Evolutionary conservation across 1,140 invertebrate genomes (phyloP).

Genomic region (Streblospio benedicti): DNA sequence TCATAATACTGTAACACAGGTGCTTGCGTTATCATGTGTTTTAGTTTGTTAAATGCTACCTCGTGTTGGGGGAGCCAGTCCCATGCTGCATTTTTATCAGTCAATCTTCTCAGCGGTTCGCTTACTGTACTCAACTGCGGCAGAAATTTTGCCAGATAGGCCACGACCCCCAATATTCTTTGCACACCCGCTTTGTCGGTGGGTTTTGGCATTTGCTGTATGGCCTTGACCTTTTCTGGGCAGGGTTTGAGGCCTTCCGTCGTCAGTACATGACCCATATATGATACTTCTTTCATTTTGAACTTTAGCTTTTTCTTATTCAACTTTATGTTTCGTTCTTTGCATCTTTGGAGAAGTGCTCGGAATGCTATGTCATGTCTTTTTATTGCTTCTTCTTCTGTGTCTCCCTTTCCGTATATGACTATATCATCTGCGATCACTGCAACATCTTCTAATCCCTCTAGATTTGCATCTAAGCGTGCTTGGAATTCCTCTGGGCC

Average conservation of each 20-base stretch:
- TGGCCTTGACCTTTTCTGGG: no score
- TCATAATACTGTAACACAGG: not conserved
- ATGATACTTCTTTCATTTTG: not conserved
- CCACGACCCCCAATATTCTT: not conserved
- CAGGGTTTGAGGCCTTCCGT: not conserved
- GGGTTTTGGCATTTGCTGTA: constrained; percentile 25
- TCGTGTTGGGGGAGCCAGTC: not conserved
- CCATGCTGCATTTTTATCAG: not conserved
- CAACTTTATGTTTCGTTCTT: constrained; percentile 1
- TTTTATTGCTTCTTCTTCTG: not conserved
- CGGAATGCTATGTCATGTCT: constrained; percentile 2
- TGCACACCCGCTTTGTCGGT: constrained; percentile 18
- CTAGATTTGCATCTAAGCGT: not conserved
- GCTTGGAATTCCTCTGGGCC: not conserved
- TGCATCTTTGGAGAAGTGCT: not conserved
- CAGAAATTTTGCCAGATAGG: constrained; percentile 16
- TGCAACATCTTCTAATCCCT: not conserved
- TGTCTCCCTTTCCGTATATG: not conserved
- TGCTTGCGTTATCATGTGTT: no score
- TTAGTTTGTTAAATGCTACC: not conserved
- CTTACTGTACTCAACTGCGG: constrained; percentile 23
- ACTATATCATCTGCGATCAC: not conserved
- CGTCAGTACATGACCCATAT: not conserved
- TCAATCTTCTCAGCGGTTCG: constrained; percentile 18
- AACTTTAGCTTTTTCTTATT: constrained; percentile 6